Conservation (phyloP, 2,797 vertebrate species). For the Phylloscopus collybita region DNA sequence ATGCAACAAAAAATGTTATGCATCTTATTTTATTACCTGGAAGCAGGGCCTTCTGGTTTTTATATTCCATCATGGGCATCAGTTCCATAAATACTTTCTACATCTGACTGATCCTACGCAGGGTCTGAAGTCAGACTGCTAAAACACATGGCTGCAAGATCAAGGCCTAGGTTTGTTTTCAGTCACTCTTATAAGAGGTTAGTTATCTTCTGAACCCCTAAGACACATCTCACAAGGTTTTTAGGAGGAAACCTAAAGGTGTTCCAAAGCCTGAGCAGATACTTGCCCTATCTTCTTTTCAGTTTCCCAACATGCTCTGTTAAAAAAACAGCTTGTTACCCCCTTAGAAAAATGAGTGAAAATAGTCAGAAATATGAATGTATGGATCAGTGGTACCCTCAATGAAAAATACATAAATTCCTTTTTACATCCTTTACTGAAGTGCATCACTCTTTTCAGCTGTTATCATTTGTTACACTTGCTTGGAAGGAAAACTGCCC, state of each 20-base stretch:
- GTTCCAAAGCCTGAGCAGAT: not conserved
- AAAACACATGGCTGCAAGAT: not conserved
- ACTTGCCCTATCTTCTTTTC: not conserved
- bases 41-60: conserved; percentile 5
- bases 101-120: not conserved
- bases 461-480: not conserved
- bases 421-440: not conserved
- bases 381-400: not conserved
- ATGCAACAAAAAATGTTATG: not conserved
- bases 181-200: not conserved
- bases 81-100: conserved; percentile 14
- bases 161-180: not conserved
- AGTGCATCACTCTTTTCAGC: not conserved
- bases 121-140: not conserved
- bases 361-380: not conserved
- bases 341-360: not conserved
- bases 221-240: not conserved
- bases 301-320: not conserved
- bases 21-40: not conserved
- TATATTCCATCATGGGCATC: not conserved
- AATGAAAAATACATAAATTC: not conserved
- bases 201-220: not conserved
- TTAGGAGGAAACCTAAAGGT: not conserved
- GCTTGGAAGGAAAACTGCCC: not conserved
- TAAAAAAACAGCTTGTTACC: not conserved